These are phyloP conservation scores for Emesis russula DNA, from an alignment of 2,888 invertebrate species.

Conservation along the genomic window DNA sequence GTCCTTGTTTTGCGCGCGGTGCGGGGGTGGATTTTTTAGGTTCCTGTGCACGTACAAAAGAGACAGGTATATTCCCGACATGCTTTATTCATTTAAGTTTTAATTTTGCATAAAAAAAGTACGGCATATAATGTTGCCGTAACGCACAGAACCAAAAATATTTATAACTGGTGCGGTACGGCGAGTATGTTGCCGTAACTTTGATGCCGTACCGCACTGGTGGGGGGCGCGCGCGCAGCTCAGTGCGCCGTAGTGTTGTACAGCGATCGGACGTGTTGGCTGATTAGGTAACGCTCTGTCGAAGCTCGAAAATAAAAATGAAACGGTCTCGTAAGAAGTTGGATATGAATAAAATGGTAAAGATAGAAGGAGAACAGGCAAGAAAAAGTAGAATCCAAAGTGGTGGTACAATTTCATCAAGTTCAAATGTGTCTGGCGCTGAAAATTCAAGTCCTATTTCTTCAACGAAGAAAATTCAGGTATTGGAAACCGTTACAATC, in stretches of 20 bases:
- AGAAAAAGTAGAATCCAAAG: not conserved
- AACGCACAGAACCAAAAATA: constrained; percentile 14
- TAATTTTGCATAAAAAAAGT: not conserved
- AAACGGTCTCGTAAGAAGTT: constrained; percentile 10
- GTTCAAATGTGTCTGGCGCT: constrained; percentile 5
- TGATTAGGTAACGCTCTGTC: constrained; percentile 1
- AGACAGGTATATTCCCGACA: constrained; percentile 7
- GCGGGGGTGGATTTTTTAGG: constrained; percentile 8
- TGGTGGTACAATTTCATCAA: no score
- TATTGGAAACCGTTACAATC: constrained; percentile 1
- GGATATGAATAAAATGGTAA: not conserved
- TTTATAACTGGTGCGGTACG: constrained; percentile 7
- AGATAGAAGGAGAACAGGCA: constrained; percentile 11
- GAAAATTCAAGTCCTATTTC: not conserved
- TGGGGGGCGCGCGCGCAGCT: not conserved
- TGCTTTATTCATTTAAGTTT: constrained; percentile 5
- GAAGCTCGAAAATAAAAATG: constrained; percentile 3
- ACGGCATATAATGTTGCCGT: constrained; percentile 7
- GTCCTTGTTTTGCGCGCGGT: not conserved
- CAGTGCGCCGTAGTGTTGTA: not conserved
- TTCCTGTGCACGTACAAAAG: not conserved
- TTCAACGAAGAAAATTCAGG: not conserved
- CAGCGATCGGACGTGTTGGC: not conserved
- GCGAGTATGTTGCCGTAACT: constrained; percentile 7
- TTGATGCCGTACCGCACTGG: constrained; percentile 10